These are phyloP conservation scores for Drosophila basisetae DNA, from an alignment of 2,888 invertebrate genomes.

Conservation along the genomic window DNA sequence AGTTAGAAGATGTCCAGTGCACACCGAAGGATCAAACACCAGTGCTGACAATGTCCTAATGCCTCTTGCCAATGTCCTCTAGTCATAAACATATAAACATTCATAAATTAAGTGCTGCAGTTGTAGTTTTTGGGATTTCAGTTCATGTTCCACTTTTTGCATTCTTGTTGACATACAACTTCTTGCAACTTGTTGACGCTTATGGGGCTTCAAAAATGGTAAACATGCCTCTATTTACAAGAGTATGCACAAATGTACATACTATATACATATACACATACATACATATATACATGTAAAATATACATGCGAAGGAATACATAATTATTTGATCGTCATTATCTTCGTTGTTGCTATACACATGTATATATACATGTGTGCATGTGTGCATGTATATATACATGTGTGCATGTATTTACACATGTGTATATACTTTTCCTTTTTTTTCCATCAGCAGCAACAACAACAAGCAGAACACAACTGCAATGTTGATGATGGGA, in stretches of 20 bases:
- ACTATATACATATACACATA: slow-evolving; percentile 9
- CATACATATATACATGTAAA: not conserved
- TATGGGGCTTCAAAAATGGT: not conserved
- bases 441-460: slow-evolving; percentile 48
- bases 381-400: not conserved
- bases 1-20: not conserved
- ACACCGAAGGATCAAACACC: not conserved
- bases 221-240: slow-evolving; percentile 16
- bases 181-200: slow-evolving; percentile 15
- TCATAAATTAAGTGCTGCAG: not conserved
- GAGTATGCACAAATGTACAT: not conserved
- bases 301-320: slow-evolving; percentile 13
- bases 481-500: slow-evolving; percentile 29
- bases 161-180: not conserved
- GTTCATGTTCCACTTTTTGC: not conserved
- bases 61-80: not conserved
- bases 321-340: not conserved
- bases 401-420: slow-evolving; percentile 5
- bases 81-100: not conserved
- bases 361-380: not conserved
- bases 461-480: slow-evolving; percentile 21
- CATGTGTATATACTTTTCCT: slow-evolving; percentile 66
- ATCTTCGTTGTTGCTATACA: not conserved
- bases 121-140: not conserved
- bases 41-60: not conserved